Conservation (phyloP, 23 tunicate genomes). For the Phallusia fumigata region DNA sequence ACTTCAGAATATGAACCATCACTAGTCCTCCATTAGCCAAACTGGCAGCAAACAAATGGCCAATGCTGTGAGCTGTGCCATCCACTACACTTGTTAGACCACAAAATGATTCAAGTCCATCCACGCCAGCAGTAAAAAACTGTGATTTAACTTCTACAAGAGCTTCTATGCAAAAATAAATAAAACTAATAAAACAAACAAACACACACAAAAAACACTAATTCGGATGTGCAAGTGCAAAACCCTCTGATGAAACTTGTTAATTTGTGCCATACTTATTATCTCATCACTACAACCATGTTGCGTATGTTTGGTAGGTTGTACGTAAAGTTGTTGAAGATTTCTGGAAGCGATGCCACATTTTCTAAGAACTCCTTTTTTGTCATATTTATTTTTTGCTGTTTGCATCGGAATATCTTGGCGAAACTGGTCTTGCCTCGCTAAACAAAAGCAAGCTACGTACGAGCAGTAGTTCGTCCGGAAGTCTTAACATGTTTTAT, state of each 20-base stretch:
- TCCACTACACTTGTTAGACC: neutral
- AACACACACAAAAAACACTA: neutral
- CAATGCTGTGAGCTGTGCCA: slow-evolving; percentile 14
- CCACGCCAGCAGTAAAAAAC: slow-evolving; percentile 10
- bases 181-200: neutral
- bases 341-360: too few species aligned
- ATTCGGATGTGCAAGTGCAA: neutral
- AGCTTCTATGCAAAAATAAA: neutral
- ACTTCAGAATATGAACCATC: neutral
- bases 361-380: too few species aligned
- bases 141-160: slow-evolving; percentile 7
- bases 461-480: too few species aligned
- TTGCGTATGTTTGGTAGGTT: too few species aligned
- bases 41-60: slow-evolving; percentile 15
- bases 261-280: too few species aligned
- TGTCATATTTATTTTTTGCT: too few species aligned
- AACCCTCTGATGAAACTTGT: neutral
- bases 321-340: too few species aligned
- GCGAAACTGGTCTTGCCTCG: too few species aligned
- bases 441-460: too few species aligned
- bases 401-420: too few species aligned
- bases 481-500: too few species aligned
- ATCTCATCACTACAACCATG: too few species aligned
- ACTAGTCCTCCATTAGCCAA: slow-evolving; percentile 11
- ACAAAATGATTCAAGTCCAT: slow-evolving; percentile 4